phyloP scores from a whole-genome alignment of 1,140 invertebrate species.

The Dicyema japonicum region DNA sequence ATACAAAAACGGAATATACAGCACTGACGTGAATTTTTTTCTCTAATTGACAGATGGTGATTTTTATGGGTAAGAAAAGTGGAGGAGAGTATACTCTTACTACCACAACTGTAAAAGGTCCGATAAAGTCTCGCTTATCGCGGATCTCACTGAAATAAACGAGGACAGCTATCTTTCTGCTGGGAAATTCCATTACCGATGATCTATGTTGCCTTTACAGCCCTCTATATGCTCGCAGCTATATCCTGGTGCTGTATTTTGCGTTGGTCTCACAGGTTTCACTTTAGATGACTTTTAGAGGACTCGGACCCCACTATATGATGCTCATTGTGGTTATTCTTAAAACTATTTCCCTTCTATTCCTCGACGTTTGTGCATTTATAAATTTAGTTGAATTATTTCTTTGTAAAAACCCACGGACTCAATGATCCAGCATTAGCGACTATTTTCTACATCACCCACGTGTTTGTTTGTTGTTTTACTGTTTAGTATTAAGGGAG shows the following conservation, averaged over 20 bases:
- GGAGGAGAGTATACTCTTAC: too few species aligned
- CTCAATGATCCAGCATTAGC: conserved; percentile 82
- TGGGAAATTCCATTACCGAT: conserved; percentile 73
- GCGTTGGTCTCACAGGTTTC: conserved; percentile 28
- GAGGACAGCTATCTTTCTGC: conserved; percentile 62
- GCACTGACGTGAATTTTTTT: too few species aligned
- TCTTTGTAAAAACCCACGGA: conserved; percentile 66
- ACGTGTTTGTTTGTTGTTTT: conserved; percentile 29
- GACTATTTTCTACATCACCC: conserved; percentile 70
- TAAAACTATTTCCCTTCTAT: conserved; percentile 58
- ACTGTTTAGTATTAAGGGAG: conserved; percentile 39
- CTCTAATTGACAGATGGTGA: too few species aligned
- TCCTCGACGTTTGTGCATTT: conserved; percentile 34
- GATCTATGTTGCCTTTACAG: conserved; percentile 56
- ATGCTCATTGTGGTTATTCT: conserved; percentile 71
- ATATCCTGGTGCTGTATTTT: conserved; percentile 64
- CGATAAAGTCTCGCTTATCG: too few species aligned
- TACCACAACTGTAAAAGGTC: too few species aligned
- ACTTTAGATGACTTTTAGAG: not conserved
- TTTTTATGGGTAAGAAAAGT: too few species aligned
- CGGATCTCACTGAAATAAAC: conserved; percentile 42
- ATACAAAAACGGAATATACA: too few species aligned
- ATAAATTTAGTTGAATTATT: conserved; percentile 40
- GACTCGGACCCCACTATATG: conserved; percentile 35
- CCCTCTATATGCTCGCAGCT: conserved; percentile 54